phyloP scores from a whole-genome alignment of 2,888 invertebrate genomes.

The Molorchus minor region DNA sequence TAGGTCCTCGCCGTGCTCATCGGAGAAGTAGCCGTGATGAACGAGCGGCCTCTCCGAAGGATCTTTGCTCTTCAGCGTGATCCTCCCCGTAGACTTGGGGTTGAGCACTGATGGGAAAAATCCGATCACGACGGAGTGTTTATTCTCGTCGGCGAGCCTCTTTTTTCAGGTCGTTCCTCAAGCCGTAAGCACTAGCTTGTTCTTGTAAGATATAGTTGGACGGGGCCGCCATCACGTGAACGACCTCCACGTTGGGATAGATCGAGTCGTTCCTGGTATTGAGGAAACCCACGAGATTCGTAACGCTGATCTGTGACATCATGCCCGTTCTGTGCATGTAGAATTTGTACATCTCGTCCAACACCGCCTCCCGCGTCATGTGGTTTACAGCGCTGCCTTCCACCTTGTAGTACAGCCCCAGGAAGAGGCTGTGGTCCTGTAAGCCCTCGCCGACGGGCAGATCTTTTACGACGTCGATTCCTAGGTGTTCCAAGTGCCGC shows the following conservation, averaged over 20 bases:
- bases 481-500: slow-evolving; percentile 59
- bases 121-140: slow-evolving; percentile 25
- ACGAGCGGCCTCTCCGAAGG: slow-evolving; percentile 70
- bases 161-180: too few species aligned
- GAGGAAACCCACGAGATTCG: slow-evolving; percentile 63
- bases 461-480: background rate
- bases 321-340: slow-evolving; percentile 64
- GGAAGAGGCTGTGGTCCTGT: slow-evolving; percentile 65
- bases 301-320: slow-evolving; percentile 61
- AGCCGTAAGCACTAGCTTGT: too few species aligned
- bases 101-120: slow-evolving; percentile 45
- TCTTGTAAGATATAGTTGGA: too few species aligned
- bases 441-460: slow-evolving; percentile 46
- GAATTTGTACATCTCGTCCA: slow-evolving; percentile 62
- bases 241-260: slow-evolving; percentile 65
- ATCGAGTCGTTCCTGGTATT: slow-evolving; percentile 61
- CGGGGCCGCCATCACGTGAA: too few species aligned
- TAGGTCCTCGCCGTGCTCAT: slow-evolving; percentile 66
- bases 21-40: slow-evolving; percentile 70
- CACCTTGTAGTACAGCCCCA: slow-evolving; percentile 48
- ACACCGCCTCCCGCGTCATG: slow-evolving; percentile 7
- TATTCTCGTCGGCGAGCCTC: slow-evolving; percentile 32
- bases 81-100: slow-evolving; percentile 67
- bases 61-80: slow-evolving; percentile 66
- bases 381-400: slow-evolving; percentile 26